Base-by-base conservation (phyloP, 2,797 vertebrate genomes). In the Luscinia luscinia region DNA sequence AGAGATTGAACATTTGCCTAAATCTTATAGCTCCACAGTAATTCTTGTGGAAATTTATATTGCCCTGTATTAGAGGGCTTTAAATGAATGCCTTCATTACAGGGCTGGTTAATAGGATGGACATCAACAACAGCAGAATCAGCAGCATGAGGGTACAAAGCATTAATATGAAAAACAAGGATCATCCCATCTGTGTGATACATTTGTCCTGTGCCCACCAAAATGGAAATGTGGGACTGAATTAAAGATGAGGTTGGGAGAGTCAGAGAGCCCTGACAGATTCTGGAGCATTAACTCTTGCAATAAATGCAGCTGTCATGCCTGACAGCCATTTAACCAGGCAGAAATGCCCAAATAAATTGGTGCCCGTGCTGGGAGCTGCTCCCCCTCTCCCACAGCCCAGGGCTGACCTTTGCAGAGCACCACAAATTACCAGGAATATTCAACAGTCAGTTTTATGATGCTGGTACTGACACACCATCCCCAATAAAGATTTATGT, bases 271-370 rank as follows among this genome's bases (percentile, higher is more conserved):
- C 36, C 84, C 93, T 92, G 93, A 62, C 83, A 93, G 93, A 78
- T 66, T n/a, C 75, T 40, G 9, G 2, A 67, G 72, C 43, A 58
- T 91, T 80, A 92, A 91, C 95, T 94, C 80, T 30, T 70, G 55
- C 84, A 91, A 7, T 23, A 80, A 96, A 91, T 23, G 49, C 28
- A 89, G 72, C 75, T 94, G 82, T 92, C 79, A 92, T 0, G 22
- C 73, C 88, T 86, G 90, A 92, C 40, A 90, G 87, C 36, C 68
- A n/a, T 84, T 78, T 87, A 94, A 58, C 43, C 45, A 66, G 62
- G 48, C 66, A 96, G 84, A 95, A 94, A 95, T 75, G 72, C 58
- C 52, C 92, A 52, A 78, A 93, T 69, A 86, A 93, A 93, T 41
- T 74, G 83, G 49, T 40, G 63, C 32, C 40, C 20, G 14, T 22